Base-by-base conservation (phyloP, 53 echinoderm and acorn worm genomes). In the Patiria pectinifera region DNA sequence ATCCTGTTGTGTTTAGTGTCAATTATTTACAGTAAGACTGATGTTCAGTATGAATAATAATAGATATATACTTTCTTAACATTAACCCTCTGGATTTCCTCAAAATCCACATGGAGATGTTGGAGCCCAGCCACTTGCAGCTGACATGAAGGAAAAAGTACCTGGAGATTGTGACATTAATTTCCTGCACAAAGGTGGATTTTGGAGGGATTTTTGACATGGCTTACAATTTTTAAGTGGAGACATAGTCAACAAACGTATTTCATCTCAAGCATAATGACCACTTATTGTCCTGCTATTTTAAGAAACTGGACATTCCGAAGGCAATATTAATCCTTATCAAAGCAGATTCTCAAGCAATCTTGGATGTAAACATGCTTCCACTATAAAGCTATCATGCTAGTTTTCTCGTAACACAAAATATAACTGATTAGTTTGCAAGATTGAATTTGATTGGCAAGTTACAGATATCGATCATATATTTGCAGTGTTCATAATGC, bases 371-470 rank as follows among this genome's bases (percentile, higher is more conserved):
- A 35, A 80, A 80, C 53, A 53, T 53, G 53, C 53, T 53, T 53
- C 53, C 53, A 6, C 53, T 53, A 35, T 35, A 48, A 48, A 86
- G 25, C 70, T 71, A 86, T 71, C 48, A 43, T 71, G 19, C 76
- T 58, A 75, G 25, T 59, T 71, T 49, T 78, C 77, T 77, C 26
- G 60, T 47, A 87, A 87, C 87, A 78, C 77, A 87, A 87, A 87
- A 87, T 77, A 23, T 74, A 74, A n/a, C 13, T 8, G 24, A 77
- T 87, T 15, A 74, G 22, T 87, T 78, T 87, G 87, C 87, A 87
- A 87, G 78, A 87, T 87, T 87, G 76, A 49, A 5, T 25, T 53
- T 77, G 87, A 87, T 87, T 72, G 87, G 87, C 87, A 87, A 87
- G 87, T 87, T 78, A 87, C 87, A 87, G 72, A 60, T 87, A 35